Conservation (phyloP, 1,140 invertebrate species). For the Microplitis demolitor region DNA sequence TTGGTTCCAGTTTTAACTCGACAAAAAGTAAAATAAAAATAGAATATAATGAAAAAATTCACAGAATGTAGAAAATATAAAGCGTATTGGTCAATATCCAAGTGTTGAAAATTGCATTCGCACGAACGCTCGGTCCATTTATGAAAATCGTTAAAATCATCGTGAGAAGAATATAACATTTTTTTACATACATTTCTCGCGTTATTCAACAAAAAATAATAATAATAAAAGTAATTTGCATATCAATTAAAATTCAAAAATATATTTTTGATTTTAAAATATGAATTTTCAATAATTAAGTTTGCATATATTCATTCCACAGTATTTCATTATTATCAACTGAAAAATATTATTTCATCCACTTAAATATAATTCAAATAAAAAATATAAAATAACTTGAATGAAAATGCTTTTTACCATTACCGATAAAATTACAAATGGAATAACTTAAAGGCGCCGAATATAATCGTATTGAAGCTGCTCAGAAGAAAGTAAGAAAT, state of each 20-base stretch:
- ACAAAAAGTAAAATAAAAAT: not conserved
- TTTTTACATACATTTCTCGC: not conserved
- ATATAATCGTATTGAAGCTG: constrained; percentile 27
- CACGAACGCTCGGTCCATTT: not conserved
- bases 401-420: constrained; percentile 21
- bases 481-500: not conserved
- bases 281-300: no score
- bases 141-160: not conserved
- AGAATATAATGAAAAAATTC: not conserved
- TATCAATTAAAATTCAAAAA: not conserved
- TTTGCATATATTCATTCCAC: no score
- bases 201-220: not conserved
- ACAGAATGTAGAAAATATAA: not conserved
- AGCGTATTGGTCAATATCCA: not conserved
- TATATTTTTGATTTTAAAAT: no score
- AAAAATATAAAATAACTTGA: not conserved
- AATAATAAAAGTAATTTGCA: not conserved
- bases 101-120: not conserved
- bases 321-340: no score
- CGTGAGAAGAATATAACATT: not conserved
- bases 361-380: not conserved
- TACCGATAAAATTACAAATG: constrained; percentile 20
- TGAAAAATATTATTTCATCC: no score
- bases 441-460: constrained; percentile 24
- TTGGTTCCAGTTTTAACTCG: not conserved